Evolutionary conservation across 2,888 invertebrate species (phyloP).

Genomic region (Galeruca laticollis): DNA sequence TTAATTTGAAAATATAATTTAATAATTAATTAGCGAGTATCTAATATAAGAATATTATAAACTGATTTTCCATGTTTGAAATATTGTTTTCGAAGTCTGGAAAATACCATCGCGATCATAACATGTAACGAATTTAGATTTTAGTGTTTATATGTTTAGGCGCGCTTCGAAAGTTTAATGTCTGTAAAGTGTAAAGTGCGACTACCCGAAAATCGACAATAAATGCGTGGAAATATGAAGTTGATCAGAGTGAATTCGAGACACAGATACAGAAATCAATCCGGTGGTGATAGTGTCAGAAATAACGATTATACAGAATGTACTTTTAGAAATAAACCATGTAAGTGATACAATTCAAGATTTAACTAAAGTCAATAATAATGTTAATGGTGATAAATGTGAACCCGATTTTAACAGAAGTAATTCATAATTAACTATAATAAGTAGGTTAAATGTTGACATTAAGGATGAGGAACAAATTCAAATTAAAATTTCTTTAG

Average conservation of each 20-base stretch:
- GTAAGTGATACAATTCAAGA: conserved; percentile 18
- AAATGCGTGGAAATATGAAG: conserved; percentile 48
- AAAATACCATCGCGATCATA: conserved; percentile 14
- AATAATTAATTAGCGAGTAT: background rate
- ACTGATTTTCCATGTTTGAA: no score
- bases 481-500: no score
- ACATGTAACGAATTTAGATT: conserved; percentile 22
- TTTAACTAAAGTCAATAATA: background rate
- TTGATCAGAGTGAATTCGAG: conserved; percentile 55
- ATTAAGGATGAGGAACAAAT: no score
- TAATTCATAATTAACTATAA: no score
- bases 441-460: no score
- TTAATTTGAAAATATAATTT: no score
- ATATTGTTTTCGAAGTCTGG: conserved; percentile 7
- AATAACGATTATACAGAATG: conserved; percentile 12
- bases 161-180: conserved; percentile 3
- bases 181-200: background rate
- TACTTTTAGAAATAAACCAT: conserved; percentile 22
- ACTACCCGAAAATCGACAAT: background rate
- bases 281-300: conserved; percentile 16
- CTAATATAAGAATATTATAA: background rate
- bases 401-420: no score
- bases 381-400: no score
- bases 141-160: conserved; percentile 21
- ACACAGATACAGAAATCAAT: conserved; percentile 47